A percentile compares a stretch with the other conserved stretches of the same genome.
Evolutionary conservation across 53 echinoderm and acorn worm species (phyloP).

Genomic region (Zoroaster sp.): DNA sequence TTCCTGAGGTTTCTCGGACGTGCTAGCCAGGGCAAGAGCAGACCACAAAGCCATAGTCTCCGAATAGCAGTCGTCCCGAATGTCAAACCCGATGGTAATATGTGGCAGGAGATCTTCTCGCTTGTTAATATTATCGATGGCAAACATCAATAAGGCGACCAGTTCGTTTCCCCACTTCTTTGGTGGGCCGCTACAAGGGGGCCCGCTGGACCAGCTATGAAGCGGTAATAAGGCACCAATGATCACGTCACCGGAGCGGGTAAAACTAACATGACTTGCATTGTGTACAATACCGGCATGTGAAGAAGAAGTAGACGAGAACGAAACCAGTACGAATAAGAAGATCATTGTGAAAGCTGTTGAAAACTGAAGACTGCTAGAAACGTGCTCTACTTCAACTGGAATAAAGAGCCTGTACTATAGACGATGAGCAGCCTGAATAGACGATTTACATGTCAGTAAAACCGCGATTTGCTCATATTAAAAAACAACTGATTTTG

Average conservation of each 20-base stretch:
- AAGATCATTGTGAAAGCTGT: no score
- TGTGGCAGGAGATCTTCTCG: constrained; percentile 19
- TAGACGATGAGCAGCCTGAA: no score
- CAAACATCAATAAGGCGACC: not conserved
- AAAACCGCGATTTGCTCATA: no score
- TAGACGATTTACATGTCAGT: no score
- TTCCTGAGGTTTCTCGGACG: not conserved
- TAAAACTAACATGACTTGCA: not conserved
- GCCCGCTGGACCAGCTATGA: not conserved
- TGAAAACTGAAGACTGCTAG: no score
- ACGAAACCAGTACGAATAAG: no score
- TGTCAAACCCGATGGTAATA: constrained; percentile 26
- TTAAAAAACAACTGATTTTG: no score
- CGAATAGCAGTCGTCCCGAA: constrained; percentile 3
- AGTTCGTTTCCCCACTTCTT: not conserved
- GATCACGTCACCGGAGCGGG: not conserved
- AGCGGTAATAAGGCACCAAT: not conserved
- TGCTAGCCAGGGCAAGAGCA: not conserved
- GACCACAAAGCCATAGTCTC: constrained; percentile 22
- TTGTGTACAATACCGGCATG: no score
- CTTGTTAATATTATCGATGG: not conserved
- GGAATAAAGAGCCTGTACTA: no score
- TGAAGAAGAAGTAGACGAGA: no score
- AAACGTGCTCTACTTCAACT: no score
- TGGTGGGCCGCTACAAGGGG: not conserved